Conservation (phyloP, 2,113 vertebrate genomes). For the Rhegmatorhina hoffmannsi region DNA sequence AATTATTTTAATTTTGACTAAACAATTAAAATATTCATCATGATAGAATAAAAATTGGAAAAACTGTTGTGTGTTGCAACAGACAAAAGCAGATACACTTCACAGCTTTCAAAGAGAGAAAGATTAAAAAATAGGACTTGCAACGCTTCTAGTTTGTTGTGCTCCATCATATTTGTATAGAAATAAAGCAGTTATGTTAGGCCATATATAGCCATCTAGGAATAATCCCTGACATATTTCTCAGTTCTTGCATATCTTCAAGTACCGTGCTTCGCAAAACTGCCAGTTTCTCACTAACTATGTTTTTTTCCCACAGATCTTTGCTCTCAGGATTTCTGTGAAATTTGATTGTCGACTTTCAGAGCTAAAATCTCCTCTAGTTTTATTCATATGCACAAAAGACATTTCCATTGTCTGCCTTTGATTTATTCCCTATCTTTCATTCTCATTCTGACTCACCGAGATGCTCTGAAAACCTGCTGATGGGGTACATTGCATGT, state of each 20-base stretch:
- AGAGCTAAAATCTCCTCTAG: background rate
- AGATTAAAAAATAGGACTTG: background rate
- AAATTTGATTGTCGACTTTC: background rate
- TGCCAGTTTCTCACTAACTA: background rate
- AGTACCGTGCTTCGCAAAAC: background rate
- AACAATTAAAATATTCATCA: background rate
- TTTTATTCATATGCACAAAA: background rate
- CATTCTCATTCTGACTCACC: slow-evolving; percentile 73
- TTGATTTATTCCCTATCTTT: background rate
- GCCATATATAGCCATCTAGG: background rate
- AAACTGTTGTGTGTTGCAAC: background rate
- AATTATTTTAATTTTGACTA: background rate
- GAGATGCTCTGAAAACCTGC: slow-evolving; percentile 96
- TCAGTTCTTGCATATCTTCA: background rate
- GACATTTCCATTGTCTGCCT: background rate
- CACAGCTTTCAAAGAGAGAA: background rate
- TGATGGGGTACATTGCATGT: slow-evolving; percentile 98
- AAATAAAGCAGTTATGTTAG: background rate
- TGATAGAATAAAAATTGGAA: background rate
- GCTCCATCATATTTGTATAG: background rate
- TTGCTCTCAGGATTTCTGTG: background rate
- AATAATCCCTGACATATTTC: background rate
- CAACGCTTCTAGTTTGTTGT: background rate
- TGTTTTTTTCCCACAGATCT: background rate
- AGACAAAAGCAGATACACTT: background rate